Percentiles rank a stretch among this genome's conserved stretches.
phyloP scores from a whole-genome alignment of 1,140 invertebrate species.

The Papilio aristodemus region DNA sequence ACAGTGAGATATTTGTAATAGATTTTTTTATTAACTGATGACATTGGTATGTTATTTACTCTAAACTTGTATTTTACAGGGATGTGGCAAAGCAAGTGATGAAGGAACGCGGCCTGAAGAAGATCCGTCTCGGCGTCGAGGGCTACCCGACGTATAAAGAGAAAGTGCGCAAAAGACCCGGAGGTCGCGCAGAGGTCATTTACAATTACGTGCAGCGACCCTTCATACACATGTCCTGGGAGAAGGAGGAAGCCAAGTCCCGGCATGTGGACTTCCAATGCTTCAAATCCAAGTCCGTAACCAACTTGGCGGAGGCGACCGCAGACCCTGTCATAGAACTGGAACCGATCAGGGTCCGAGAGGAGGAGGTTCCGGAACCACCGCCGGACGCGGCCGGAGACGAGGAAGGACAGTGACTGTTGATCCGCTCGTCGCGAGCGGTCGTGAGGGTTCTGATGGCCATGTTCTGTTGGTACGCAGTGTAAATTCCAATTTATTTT shows the following conservation, averaged over 20 bases:
- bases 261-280: conserved; percentile 99
- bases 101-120: conserved; percentile 98
- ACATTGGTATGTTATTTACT: conserved; percentile 14
- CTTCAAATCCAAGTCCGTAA: conserved; percentile 96
- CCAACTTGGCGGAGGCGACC: conserved; percentile 95
- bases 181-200: conserved; percentile 96
- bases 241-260: conserved; percentile 99
- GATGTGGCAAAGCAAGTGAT: conserved; percentile 99
- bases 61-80: conserved; percentile 43
- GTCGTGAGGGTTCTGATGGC: conserved; percentile 40
- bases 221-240: conserved; percentile 99
- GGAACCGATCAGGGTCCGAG: conserved; percentile 50
- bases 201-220: conserved; percentile 99
- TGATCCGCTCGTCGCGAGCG: conserved; percentile 36
- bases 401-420: conserved; percentile 62
- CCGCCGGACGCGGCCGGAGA: conserved; percentile 39
- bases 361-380: conserved; percentile 50
- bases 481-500: conserved; percentile 30
- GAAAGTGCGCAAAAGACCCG: conserved; percentile 94
- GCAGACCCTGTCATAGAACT: conserved; percentile 86
- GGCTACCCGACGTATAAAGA: conserved; percentile 99
- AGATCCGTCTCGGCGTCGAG: conserved; percentile 99
- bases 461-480: conserved; percentile 46
- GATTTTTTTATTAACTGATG: too few species aligned
- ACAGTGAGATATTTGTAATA: too few species aligned